phyloP scores from a whole-genome alignment of 2,113 vertebrate species.

The Syngnathus typhle region DNA sequence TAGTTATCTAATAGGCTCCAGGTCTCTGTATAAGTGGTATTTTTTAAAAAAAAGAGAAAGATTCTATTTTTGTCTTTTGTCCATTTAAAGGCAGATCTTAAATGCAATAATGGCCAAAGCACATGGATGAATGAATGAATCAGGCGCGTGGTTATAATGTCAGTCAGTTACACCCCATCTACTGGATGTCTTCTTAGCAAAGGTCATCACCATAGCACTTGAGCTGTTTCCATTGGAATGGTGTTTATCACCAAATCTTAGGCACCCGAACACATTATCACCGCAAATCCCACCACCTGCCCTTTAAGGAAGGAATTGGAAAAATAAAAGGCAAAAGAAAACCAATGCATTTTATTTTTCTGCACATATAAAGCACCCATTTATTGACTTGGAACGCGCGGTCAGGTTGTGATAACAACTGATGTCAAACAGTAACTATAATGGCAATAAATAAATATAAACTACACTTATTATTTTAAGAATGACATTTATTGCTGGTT shows the following conservation, averaged over 20 bases:
- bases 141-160: slow-evolving; percentile 36
- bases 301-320: slow-evolving; percentile 53
- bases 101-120: slow-evolving; percentile 40
- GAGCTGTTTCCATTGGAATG: slow-evolving; percentile 63
- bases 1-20: not conserved
- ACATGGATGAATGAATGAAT: not conserved
- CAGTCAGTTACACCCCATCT: slow-evolving; percentile 22
- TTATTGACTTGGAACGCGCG: slow-evolving; percentile 24
- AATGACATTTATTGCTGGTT: not conserved
- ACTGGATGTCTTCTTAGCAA: slow-evolving; percentile 34
- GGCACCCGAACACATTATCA: slow-evolving; percentile 68
- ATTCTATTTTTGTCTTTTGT: not conserved
- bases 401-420: slow-evolving; percentile 26
- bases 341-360: slow-evolving; percentile 14
- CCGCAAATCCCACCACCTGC: slow-evolving; percentile 62
- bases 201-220: slow-evolving; percentile 70
- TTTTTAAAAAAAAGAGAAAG: not conserved
- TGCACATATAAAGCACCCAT: slow-evolving; percentile 15
- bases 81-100: slow-evolving; percentile 33
- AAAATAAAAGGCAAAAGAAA: slow-evolving; percentile 36
- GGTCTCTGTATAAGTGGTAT: not conserved
- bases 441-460: not conserved
- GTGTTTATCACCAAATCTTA: slow-evolving; percentile 67
- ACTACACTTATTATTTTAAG: not conserved
- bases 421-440: slow-evolving; percentile 29